These are phyloP conservation scores for Dicycla oo DNA, from an alignment of 2,888 invertebrate genomes.

Conservation along the genomic window DNA sequence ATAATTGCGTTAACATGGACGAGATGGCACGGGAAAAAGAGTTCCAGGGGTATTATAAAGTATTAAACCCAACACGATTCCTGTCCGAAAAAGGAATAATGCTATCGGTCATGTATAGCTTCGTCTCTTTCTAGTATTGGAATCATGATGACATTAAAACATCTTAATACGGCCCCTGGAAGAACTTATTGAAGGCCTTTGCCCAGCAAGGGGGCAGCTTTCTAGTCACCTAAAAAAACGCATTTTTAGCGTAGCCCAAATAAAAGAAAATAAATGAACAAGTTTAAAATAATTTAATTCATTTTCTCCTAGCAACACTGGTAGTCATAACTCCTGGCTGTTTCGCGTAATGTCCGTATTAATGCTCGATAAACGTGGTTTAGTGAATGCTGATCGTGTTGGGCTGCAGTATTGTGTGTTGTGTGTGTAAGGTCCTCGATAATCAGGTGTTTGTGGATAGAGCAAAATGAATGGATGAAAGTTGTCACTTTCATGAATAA, in stretches of 20 bases:
- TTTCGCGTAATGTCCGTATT: constrained; percentile 44
- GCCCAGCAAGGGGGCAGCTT: too few species aligned
- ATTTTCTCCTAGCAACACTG: constrained; percentile 34
- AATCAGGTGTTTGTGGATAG: constrained; percentile 21
- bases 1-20: too few species aligned
- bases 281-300: neutral
- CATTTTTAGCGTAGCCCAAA: too few species aligned
- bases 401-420: constrained; percentile 6
- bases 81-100: neutral
- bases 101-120: neutral
- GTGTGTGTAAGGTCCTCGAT: constrained; percentile 6
- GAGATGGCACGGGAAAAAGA: too few species aligned
- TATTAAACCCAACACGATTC: neutral
- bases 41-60: neutral
- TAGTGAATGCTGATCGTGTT: constrained; percentile 43
- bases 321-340: constrained; percentile 39
- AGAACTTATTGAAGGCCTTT: too few species aligned
- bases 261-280: too few species aligned
- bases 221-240: too few species aligned
- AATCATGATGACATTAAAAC: neutral
- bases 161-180: neutral
- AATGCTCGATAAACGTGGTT: constrained; percentile 42
- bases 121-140: neutral
- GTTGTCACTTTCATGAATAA: neutral
- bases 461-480: neutral